Evolutionary conservation across 1,140 invertebrate species (phyloP).

Genomic region (Anthonomus grandis): DNA sequence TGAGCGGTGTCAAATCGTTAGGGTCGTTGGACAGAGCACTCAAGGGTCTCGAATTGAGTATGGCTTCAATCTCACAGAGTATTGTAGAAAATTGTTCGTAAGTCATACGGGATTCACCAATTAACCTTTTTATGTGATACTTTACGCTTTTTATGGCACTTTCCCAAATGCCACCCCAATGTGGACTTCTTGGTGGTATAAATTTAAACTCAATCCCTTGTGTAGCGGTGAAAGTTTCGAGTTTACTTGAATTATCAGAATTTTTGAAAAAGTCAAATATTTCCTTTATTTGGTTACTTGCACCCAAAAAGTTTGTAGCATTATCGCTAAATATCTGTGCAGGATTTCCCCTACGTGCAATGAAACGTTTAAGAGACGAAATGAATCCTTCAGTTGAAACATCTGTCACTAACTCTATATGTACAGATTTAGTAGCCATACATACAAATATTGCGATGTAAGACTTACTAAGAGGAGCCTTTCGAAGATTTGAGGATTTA

Average conservation of each 20-base stretch:
- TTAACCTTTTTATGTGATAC: conserved; percentile 36
- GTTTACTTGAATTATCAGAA: background rate
- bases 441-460: conserved; percentile 49
- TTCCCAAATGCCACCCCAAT: conserved; percentile 40
- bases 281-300: conserved; percentile 17
- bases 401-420: conserved; percentile 47
- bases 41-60: conserved; percentile 44
- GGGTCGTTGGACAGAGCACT: conserved; percentile 34
- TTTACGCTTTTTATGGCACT: conserved; percentile 38
- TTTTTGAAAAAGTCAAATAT: conserved; percentile 9
- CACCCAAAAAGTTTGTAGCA: conserved; percentile 19
- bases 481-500: conserved; percentile 8
- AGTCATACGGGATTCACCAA: conserved; percentile 37
- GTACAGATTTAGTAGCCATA: conserved; percentile 45
- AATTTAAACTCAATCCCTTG: conserved; percentile 32
- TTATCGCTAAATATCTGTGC: conserved; percentile 20
- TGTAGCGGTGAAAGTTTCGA: background rate
- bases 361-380: conserved; percentile 44
- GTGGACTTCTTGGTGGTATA: conserved; percentile 34
- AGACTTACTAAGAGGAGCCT: conserved; percentile 34
- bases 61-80: conserved; percentile 32
- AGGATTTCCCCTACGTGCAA: conserved; percentile 42
- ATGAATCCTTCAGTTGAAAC: conserved; percentile 46
- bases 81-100: conserved; percentile 38
- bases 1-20: conserved; percentile 33